Base-by-base conservation (phyloP, 2,797 vertebrate genomes). In the Neostethus bicornis region DNA sequence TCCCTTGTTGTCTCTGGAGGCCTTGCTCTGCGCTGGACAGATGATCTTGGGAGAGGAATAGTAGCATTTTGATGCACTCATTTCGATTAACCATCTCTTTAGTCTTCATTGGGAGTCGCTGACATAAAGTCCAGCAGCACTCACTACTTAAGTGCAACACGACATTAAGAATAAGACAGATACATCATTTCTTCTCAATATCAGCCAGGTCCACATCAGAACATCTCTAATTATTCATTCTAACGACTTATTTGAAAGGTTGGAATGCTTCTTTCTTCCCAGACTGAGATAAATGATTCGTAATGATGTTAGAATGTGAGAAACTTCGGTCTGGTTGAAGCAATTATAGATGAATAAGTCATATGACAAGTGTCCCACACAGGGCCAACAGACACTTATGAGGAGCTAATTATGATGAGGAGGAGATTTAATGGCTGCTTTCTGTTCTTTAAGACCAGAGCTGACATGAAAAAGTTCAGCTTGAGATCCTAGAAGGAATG, bases 261-360 rank as follows among this genome's bases (percentile, higher is more conserved):
- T 38, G 26, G 44, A 74, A 70, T 32, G 61, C 72, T 85, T 73
- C 52, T 31, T 31, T 37, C 44, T 51, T 69, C 39, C 20, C 6
- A 3, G 43, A 73, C 66, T 5, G 49, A 78, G 78, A 86, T 70
- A 63, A 81, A 87, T 81, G 45, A 56, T 4, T 7, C 45, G 42
- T 81, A 81, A 85, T 79, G 71, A 81, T 74, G 75, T 73, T 69
- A 71, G 76, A 85, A 87, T 77, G 75, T 83, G 73, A 53, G 67
- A 77, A 83, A 80, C 64, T 57, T 31, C 46, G 35, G 72, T 68
- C 75, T 58, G 61, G 70, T 75, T 62, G 65, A 61, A 58, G 66
- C 71, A 80, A 84, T 87, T 89, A 84, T 66, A 72, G 61, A 68
- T 72, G 80, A 83, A 75, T 64, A 80, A 85, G 86, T 86, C 51